A percentile compares a stretch with the other conserved stretches of the same genome.
These are phyloP conservation scores for Papilio machaon DNA, from an alignment of 1,140 invertebrate genomes.

Conservation along the genomic window DNA sequence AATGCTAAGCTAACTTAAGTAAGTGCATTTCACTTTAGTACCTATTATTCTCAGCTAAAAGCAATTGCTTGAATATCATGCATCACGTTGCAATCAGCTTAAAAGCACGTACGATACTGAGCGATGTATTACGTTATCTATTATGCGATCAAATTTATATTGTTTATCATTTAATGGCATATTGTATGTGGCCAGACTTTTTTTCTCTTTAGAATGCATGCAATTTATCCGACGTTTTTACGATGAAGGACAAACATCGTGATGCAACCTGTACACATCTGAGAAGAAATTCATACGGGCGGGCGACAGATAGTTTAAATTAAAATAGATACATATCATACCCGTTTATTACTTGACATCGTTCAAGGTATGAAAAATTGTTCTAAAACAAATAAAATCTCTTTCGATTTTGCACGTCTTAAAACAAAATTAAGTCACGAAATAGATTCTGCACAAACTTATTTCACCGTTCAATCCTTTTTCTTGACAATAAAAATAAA, in stretches of 20 bases:
- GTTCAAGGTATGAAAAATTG: no score
- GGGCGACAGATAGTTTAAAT: no score
- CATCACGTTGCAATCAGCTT: conserved; percentile 17
- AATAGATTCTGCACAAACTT: not conserved
- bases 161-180: not conserved
- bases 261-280: no score
- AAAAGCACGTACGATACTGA: conserved; percentile 6
- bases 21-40: conserved; percentile 10
- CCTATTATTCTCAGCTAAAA: conserved; percentile 14
- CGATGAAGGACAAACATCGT: no score
- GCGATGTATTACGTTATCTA: not conserved
- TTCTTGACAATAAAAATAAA: conserved; percentile 26
- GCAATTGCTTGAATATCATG: conserved; percentile 7
- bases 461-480: conserved; percentile 8
- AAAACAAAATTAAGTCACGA: conserved; percentile 21
- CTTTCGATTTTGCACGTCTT: not conserved
- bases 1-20: not conserved
- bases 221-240: no score
- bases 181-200: not conserved
- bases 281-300: no score
- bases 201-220: not conserved
- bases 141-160: not conserved
- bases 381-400: not conserved
- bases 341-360: no score
- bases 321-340: no score